Evolutionary conservation across 2,888 invertebrate species (phyloP).

Genomic region (Laspeyria flexula): DNA sequence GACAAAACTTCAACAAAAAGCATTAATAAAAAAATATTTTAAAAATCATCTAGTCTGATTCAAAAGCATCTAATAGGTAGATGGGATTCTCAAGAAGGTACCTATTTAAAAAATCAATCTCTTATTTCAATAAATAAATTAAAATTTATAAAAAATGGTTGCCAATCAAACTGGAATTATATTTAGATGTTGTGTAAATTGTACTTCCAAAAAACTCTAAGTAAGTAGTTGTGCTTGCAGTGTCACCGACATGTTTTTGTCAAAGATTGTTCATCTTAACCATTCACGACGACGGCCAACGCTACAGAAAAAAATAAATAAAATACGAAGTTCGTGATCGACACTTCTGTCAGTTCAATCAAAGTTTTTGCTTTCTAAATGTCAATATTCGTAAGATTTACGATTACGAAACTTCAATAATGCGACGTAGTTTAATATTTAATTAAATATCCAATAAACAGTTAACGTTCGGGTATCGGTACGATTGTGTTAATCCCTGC

Average conservation of each 20-base stretch:
- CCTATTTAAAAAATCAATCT: too few species aligned
- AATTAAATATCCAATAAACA: conserved; percentile 34
- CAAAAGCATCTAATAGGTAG: too few species aligned
- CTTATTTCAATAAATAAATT: neutral
- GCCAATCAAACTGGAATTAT: neutral
- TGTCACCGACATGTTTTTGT: conserved; percentile 47
- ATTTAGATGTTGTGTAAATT: conserved; percentile 11
- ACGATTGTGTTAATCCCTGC: too few species aligned
- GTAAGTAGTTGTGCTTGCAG: conserved; percentile 11
- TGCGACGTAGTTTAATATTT: conserved; percentile 29
- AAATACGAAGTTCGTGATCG: conserved; percentile 54
- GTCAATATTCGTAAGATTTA: conserved; percentile 44
- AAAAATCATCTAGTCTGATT: too few species aligned
- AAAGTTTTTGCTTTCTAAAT: conserved; percentile 52
- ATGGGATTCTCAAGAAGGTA: too few species aligned
- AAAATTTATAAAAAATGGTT: too few species aligned
- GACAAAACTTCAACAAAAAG: too few species aligned
- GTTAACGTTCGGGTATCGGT: conserved; percentile 6
- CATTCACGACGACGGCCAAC: conserved; percentile 54
- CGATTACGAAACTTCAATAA: conserved; percentile 14
- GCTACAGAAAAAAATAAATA: conserved; percentile 50
- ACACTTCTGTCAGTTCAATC: conserved; percentile 49
- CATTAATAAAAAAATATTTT: too few species aligned
- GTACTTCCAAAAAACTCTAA: conserved; percentile 5
- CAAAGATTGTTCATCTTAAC: conserved; percentile 55